Evolutionary conservation across 2,797 vertebrate species (phyloP).

Genomic region (Denticeps clupeoides): DNA sequence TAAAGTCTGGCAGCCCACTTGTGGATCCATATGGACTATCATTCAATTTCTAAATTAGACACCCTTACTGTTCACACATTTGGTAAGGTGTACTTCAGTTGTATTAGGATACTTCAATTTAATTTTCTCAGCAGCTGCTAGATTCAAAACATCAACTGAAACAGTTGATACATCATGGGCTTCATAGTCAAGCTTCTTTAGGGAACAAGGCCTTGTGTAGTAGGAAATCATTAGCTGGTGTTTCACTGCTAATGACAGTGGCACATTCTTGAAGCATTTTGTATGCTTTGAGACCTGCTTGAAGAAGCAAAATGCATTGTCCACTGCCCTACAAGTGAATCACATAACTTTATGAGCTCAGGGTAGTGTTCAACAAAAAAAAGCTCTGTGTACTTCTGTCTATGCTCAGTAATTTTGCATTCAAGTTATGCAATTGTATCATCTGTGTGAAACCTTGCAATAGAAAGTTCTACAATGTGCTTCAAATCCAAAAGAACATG

Average conservation of each 20-base stretch:
- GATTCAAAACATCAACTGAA: constrained; percentile 2
- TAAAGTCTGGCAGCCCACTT: not conserved
- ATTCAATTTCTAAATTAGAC: too few species aligned
- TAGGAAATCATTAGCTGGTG: constrained; percentile 12
- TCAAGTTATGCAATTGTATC: constrained; percentile 17
- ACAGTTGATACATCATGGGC: not conserved
- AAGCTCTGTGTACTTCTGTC: constrained; percentile 9
- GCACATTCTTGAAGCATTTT: constrained; percentile 7
- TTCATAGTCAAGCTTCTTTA: constrained; percentile 6
- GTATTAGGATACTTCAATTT: not conserved
- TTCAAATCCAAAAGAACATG: constrained; percentile 12
- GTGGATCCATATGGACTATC: too few species aligned
- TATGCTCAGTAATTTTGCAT: constrained; percentile 19
- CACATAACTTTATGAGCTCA: constrained; percentile 11
- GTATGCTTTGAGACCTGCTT: constrained; percentile 2
- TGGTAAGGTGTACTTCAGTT: too few species aligned
- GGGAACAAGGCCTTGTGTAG: constrained; percentile 4
- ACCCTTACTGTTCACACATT: too few species aligned
- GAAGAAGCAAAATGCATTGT: not conserved
- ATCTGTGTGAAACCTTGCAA: constrained; percentile 8
- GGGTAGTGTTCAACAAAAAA: constrained; percentile 17
- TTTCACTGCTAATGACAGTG: constrained; percentile 3
- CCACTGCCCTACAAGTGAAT: constrained; percentile 5
- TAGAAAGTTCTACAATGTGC: constrained; percentile 18
- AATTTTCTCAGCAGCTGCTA: constrained; percentile 1